A percentile compares a stretch with the other conserved stretches of the same genome.
These are phyloP conservation scores for Pagrus major DNA, from an alignment of 2,113 vertebrate genomes.

Conservation along the genomic window DNA sequence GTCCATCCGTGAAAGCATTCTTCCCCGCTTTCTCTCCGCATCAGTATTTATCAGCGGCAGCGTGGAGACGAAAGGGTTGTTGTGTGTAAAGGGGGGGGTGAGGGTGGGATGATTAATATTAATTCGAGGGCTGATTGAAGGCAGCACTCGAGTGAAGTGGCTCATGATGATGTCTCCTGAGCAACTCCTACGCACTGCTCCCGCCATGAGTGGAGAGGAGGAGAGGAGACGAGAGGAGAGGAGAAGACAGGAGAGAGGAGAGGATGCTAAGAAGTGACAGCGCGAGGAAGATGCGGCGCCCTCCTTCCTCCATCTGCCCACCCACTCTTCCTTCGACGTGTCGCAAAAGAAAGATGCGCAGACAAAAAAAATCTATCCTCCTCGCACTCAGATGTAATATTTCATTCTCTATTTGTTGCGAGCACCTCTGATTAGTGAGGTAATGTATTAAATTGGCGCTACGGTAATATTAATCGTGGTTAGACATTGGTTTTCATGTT, in stretches of 20 bases:
- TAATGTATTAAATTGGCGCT: background rate
- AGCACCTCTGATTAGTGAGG: slow-evolving; percentile 5
- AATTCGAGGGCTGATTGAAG: slow-evolving; percentile 80
- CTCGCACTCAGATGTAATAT: background rate
- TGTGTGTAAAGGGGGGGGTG: slow-evolving; percentile 60
- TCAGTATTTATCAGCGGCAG: slow-evolving; percentile 69
- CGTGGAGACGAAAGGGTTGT: slow-evolving; percentile 53
- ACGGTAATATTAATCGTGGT: background rate
- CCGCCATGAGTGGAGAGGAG: slow-evolving; percentile 41
- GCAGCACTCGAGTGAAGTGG: slow-evolving; percentile 76
- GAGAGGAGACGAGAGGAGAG: slow-evolving; percentile 20
- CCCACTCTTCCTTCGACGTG: slow-evolving; percentile 24
- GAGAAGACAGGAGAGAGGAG: slow-evolving; percentile 19
- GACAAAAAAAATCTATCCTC: background rate
- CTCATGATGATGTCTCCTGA: slow-evolving; percentile 78
- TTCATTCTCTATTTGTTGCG: background rate
- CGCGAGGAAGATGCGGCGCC: slow-evolving; percentile 32
- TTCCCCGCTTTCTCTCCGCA: slow-evolving; percentile 30
- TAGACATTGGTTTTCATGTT: background rate
- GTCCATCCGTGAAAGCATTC: slow-evolving; percentile 22
- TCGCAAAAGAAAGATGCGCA: slow-evolving; percentile 7
- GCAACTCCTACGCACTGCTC: slow-evolving; percentile 73
- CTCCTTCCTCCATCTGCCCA: slow-evolving; percentile 32
- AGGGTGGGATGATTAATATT: slow-evolving; percentile 75
- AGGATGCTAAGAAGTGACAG: slow-evolving; percentile 50